These are phyloP conservation scores for Lasioglossum morio DNA, from an alignment of 2,888 invertebrate species.

Conservation along the genomic window DNA sequence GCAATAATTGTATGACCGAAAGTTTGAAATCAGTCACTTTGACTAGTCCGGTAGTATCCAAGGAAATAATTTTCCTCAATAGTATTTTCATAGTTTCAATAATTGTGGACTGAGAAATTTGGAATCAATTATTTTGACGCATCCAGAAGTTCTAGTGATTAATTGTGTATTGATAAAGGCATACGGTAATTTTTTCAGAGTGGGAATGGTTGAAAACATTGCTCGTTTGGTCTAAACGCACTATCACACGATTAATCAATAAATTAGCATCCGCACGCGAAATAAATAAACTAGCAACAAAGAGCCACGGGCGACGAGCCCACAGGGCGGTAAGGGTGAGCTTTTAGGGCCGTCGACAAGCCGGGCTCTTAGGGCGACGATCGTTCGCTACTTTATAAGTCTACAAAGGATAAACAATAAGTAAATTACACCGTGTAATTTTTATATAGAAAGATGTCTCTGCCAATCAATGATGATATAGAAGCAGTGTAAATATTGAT, in stretches of 20 bases:
- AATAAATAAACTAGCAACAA: conserved; percentile 55
- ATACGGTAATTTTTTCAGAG: neutral
- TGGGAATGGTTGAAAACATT: neutral
- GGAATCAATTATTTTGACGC: too few species aligned
- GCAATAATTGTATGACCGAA: neutral
- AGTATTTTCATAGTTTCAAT: neutral
- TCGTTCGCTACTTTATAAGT: conserved; percentile 9
- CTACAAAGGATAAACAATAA: neutral
- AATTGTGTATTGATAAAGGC: neutral
- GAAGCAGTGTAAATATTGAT: neutral
- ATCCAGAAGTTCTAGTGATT: neutral
- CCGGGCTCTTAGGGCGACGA: neutral
- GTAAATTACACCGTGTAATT: neutral
- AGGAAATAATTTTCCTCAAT: too few species aligned
- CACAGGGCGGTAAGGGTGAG: neutral
- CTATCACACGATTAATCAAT: conserved; percentile 33
- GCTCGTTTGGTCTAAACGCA: neutral
- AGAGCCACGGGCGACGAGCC: neutral
- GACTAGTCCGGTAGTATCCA: too few species aligned
- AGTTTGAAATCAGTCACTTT: neutral
- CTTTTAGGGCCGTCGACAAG: neutral
- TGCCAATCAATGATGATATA: neutral
- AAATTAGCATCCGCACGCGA: conserved; percentile 47
- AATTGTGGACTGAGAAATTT: neutral
- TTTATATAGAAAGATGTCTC: neutral